phyloP scores from a whole-genome alignment of 2,797 vertebrate species.

The Coccyzus lansbergi region DNA sequence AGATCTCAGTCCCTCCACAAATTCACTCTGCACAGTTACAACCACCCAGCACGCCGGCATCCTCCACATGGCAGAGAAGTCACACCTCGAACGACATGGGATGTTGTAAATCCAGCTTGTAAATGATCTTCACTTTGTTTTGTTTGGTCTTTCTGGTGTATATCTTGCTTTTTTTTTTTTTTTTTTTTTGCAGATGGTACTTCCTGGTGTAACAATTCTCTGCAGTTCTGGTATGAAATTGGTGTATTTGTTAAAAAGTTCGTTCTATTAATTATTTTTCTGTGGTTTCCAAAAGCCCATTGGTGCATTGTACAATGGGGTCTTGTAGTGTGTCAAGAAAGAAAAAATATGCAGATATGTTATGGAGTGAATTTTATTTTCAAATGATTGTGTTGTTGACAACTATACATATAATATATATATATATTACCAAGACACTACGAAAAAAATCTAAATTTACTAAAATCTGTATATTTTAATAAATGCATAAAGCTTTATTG shows the following conservation, averaged over 20 bases:
- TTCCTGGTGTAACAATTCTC: constrained; percentile 86
- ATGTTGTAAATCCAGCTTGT: constrained; percentile 82
- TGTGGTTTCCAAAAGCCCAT: constrained; percentile 83
- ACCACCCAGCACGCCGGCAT: not conserved
- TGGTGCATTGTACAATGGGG: constrained; percentile 90
- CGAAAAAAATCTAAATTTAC: constrained; percentile 78
- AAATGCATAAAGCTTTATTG: constrained; percentile 84
- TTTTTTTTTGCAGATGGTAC: constrained; percentile 67
- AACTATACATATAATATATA: constrained; percentile 50
- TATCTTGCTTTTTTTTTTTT: constrained; percentile 64
- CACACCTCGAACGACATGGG: constrained; percentile 33
- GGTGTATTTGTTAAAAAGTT: constrained; percentile 80
- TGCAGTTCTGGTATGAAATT: constrained; percentile 82
- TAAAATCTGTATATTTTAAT: constrained; percentile 88
- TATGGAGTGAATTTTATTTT: constrained; percentile 83
- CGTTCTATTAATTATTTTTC: constrained; percentile 46
- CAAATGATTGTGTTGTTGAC: constrained; percentile 77
- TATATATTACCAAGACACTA: constrained; percentile 67
- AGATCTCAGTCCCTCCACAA: not conserved
- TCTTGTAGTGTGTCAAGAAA: constrained; percentile 87
- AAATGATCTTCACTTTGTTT: constrained; percentile 80
- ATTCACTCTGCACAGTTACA: not conserved
- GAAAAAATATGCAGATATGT: constrained; percentile 87
- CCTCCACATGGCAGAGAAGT: constrained; percentile 64
- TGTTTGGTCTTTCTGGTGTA: constrained; percentile 83